A percentile compares a stretch with the other conserved stretches of the same genome.
Evolutionary conservation across 2,888 invertebrate species (phyloP).

Genomic region (Mycalesis mineus): DNA sequence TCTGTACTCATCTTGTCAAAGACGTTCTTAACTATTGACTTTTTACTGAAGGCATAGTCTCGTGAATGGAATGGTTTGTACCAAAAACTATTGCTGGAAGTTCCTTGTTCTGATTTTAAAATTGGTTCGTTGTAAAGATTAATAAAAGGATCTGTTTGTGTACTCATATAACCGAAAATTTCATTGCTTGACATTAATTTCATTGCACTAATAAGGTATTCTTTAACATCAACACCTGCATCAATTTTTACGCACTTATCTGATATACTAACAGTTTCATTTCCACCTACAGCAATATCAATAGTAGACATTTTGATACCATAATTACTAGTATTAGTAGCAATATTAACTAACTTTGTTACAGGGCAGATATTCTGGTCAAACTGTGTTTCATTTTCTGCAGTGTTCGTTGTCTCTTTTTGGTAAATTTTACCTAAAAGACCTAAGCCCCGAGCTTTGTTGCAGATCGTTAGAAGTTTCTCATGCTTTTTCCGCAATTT

Average conservation of each 20-base stretch:
- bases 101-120: slow-evolving; percentile 32
- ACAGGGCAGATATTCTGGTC: slow-evolving; percentile 30
- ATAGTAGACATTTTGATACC: slow-evolving; percentile 2
- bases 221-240: not conserved
- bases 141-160: slow-evolving; percentile 22
- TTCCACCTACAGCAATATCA: slow-evolving; percentile 30
- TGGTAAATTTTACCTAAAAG: slow-evolving; percentile 57
- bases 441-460: slow-evolving; percentile 45
- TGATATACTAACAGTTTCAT: not conserved
- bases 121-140: slow-evolving; percentile 21
- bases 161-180: slow-evolving; percentile 12
- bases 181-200: not conserved
- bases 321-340: slow-evolving; percentile 16
- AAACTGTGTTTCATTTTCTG: slow-evolving; percentile 40
- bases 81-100: slow-evolving; percentile 41
- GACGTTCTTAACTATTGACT: slow-evolving; percentile 35
- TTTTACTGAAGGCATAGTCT: slow-evolving; percentile 42
- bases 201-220: not conserved
- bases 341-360: slow-evolving; percentile 9
- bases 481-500: slow-evolving; percentile 53
- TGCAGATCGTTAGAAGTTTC: slow-evolving; percentile 38
- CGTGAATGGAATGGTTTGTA: slow-evolving; percentile 32
- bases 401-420: slow-evolving; percentile 37
- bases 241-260: slow-evolving; percentile 18
- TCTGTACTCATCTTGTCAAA: slow-evolving; percentile 29